Conservation (phyloP, 2,113 vertebrate species). For the Notarius quadriscutis region DNA sequence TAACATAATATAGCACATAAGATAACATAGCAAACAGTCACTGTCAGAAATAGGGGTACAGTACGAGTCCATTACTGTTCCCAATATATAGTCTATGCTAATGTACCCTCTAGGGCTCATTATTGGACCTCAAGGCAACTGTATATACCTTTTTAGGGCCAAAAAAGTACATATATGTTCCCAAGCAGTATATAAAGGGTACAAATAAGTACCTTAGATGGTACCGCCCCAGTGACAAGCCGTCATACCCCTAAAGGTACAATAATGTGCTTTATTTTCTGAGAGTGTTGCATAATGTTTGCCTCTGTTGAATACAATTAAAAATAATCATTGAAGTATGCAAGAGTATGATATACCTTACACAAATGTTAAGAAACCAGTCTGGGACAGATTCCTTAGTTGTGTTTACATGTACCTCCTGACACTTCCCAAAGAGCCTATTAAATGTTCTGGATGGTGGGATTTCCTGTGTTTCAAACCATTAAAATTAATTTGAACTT, state of each 20-base stretch:
- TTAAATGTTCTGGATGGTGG: background rate
- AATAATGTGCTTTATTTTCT: too few relatives aligned
- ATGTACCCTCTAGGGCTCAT: too few relatives aligned
- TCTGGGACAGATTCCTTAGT: background rate
- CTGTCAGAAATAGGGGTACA: too few relatives aligned
- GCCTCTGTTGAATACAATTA: background rate
- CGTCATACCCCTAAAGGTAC: too few relatives aligned
- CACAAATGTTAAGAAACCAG: background rate
- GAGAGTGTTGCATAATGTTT: background rate
- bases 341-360: background rate
- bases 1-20: slow-evolving; percentile 44
- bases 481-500: background rate
- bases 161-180: background rate
- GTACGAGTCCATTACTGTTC: too few relatives aligned
- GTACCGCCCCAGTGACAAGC: too few relatives aligned
- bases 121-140: too few relatives aligned
- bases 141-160: too few relatives aligned
- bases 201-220: too few relatives aligned
- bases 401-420: background rate
- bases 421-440: background rate
- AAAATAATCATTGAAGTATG: background rate
- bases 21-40: background rate
- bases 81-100: too few relatives aligned
- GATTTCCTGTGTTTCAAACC: background rate
- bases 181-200: too few relatives aligned